Evolutionary conservation across 2,113 vertebrate species (phyloP), one percentile per base, ranked within the genome.

Genomic region (Helogale parvula): DNA sequence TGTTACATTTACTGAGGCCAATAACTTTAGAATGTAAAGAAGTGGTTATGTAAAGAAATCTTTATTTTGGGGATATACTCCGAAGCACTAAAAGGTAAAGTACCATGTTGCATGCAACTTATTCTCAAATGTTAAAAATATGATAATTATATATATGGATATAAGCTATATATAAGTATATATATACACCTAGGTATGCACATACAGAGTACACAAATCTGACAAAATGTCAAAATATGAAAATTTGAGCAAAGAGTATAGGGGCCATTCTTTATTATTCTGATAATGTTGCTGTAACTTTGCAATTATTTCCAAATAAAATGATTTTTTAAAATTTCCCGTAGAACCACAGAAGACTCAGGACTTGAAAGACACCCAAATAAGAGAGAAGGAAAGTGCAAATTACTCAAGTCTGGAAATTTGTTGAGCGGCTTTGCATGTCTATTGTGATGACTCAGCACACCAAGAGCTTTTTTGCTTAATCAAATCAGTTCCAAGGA

Each of bases 51-150:
- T 77, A 92, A 66, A n/a, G 41, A 83, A 45, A 25, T 41, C 27
- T 93, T 85, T 85, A 21, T 71, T 11, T 35, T 72, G 52, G 87
- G 31, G 88, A 41, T 60, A 25, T 0, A 35, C 9, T 41, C 23
- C 54, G 47, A 68, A 69, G 25, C 80, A 41, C 45, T 87, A 76
- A 52, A 47, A 76, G 14, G 11, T 50, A 76, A 76, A 87, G 63
- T 33, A 29, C 8, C 21, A 14, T 19, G 45, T 68, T 50, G 19
- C 63, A 35, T 41, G 14, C 9, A 85, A 68, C 12, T 45, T 68
- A 82, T 41, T 80, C n/a, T 63, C 47, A 95, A 94, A 93, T 21
- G 27, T 76, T 52, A 92, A 60, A 69, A 89, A 74, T 80, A 47
- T 33, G 4, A 29, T 87, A 90, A 60, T 23, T 69, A 33, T 76